These are phyloP conservation scores for Machimus rusticus DNA, from an alignment of 2,888 invertebrate species.

Conservation along the genomic window DNA sequence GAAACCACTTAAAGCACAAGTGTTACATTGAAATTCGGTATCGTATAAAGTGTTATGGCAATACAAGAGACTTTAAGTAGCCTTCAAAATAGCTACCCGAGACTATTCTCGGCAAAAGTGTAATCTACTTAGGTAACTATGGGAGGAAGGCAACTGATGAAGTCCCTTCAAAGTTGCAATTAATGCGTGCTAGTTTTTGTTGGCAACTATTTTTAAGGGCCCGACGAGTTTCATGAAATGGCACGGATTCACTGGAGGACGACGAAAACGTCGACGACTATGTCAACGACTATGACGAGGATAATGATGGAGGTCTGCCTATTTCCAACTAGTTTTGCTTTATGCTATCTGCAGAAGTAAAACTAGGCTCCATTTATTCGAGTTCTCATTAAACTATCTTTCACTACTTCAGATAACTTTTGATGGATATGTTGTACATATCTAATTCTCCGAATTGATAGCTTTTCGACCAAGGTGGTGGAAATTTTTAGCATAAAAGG, in stretches of 20 bases:
- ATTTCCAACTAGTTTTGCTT: background rate
- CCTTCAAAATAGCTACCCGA: constrained; percentile 33
- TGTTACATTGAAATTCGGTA: constrained; percentile 41
- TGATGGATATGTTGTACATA: too few species aligned
- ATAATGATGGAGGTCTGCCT: background rate
- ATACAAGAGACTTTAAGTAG: constrained; percentile 36
- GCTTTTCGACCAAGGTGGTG: too few species aligned
- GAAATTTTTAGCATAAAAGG: too few species aligned
- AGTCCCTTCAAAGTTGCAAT: constrained; percentile 33
- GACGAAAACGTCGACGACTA: background rate
- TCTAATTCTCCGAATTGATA: too few species aligned
- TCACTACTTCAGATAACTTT: too few species aligned
- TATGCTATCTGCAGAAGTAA: background rate
- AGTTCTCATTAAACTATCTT: too few species aligned
- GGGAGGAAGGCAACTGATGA: constrained; percentile 33
- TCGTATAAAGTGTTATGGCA: constrained; percentile 38
- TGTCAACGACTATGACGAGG: background rate
- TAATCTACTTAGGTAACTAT: constrained; percentile 28
- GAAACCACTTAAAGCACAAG: constrained; percentile 38
- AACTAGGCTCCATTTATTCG: background rate
- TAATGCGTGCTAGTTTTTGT: constrained; percentile 20
- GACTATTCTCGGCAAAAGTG: constrained; percentile 41
- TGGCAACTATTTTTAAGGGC: background rate
- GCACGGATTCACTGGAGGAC: background rate
- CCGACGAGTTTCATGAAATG: background rate